phyloP scores from a whole-genome alignment of 2,888 invertebrate species.

The Rhagophthalmus giganteus region DNA sequence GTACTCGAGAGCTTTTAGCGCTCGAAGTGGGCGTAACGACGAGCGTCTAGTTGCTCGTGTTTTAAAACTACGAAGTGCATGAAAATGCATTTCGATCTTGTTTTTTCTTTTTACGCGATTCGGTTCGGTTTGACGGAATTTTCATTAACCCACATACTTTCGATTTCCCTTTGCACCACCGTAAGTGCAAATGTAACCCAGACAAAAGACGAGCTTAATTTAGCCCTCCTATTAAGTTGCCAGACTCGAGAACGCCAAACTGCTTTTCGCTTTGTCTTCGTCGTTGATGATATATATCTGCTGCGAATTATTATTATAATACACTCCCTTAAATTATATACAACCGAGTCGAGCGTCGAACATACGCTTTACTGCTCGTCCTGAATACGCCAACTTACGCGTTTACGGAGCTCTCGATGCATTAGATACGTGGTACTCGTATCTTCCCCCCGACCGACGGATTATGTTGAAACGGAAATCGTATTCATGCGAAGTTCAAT shows the following conservation, averaged over 20 bases:
- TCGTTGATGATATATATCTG: constrained; percentile 18
- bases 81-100: neutral
- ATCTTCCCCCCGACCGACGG: neutral
- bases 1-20: constrained; percentile 29
- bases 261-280: constrained; percentile 22
- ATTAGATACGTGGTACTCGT: neutral
- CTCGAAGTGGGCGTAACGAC: constrained; percentile 13
- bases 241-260: constrained; percentile 25
- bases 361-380: constrained; percentile 12
- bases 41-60: constrained; percentile 8
- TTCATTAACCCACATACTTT: too few species aligned
- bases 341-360: constrained; percentile 8
- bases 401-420: neutral
- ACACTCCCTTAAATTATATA: constrained; percentile 14
- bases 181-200: constrained; percentile 13
- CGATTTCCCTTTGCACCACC: too few species aligned
- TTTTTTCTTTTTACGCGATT: too few species aligned
- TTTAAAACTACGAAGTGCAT: constrained; percentile 14
- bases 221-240: constrained; percentile 19
- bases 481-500: neutral
- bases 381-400: constrained; percentile 1
- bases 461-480: neutral
- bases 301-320: constrained; percentile 22
- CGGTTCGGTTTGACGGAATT: too few species aligned
- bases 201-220: constrained; percentile 23